Percentiles rank a stretch among this genome's conserved stretches.
phyloP scores from a whole-genome alignment of 2,113 vertebrate genomes.

The Brachyistius frenatus region DNA sequence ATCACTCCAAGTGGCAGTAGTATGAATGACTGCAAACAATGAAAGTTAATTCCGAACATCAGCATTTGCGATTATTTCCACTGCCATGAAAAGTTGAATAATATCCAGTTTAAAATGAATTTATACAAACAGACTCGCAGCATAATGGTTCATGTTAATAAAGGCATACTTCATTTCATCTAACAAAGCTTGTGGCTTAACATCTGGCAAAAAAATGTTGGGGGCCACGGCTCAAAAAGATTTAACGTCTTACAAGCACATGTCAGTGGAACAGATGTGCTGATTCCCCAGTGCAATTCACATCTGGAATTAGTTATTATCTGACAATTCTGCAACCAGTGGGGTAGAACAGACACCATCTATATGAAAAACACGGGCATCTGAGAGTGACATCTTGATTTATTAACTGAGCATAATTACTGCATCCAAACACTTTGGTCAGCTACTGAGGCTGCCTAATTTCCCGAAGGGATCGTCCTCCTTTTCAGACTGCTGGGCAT shows the following conservation, averaged over 20 bases:
- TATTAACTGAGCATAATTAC: constrained; percentile 74
- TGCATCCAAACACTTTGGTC: constrained; percentile 61
- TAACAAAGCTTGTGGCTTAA: background rate
- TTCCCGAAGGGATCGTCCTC: constrained; percentile 61
- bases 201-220: background rate
- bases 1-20: too few relatives aligned
- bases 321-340: constrained; percentile 2
- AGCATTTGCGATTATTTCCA: too few relatives aligned
- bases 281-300: constrained; percentile 8
- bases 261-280: constrained; percentile 37
- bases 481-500: constrained; percentile 53
- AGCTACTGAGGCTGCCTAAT: constrained; percentile 55
- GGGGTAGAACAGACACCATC: background rate
- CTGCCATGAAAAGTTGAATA: too few relatives aligned
- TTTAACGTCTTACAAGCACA: background rate
- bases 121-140: background rate
- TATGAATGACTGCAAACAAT: too few relatives aligned
- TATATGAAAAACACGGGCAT: constrained; percentile 37
- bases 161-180: background rate
- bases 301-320: constrained; percentile 31
- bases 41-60: too few relatives aligned
- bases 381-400: constrained; percentile 57
- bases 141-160: background rate
- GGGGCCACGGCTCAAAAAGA: background rate
- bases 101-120: too few relatives aligned